Evolutionary conservation across 92 coral and sea anemone species (phyloP).

Genomic region (Porites evermanni): DNA sequence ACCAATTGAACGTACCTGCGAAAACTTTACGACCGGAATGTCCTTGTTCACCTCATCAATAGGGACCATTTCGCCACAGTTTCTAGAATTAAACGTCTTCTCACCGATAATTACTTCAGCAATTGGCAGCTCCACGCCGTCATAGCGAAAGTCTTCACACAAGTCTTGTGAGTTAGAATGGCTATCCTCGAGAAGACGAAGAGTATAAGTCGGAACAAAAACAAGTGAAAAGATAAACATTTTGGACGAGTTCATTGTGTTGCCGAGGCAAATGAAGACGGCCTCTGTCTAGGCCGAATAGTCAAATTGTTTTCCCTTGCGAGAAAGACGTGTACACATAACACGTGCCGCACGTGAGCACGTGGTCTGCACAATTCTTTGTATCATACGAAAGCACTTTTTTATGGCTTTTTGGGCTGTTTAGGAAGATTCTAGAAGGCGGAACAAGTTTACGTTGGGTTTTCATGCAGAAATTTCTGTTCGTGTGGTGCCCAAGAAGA

Average conservation of each 20-base stretch:
- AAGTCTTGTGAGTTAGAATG: neutral
- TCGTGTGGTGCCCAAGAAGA: too few relatives aligned
- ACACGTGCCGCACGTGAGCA: too few relatives aligned
- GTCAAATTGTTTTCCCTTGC: neutral
- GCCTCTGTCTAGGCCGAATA: neutral
- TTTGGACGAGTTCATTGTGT: neutral
- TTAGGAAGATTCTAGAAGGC: too few relatives aligned
- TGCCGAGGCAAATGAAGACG: neutral
- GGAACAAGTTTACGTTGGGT: too few relatives aligned
- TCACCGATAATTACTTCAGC: constrained; percentile 30
- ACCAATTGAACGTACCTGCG: constrained; percentile 2
- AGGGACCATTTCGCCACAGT: constrained; percentile 32
- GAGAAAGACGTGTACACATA: too few relatives aligned
- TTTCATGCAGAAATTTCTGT: too few relatives aligned
- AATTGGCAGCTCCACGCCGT: constrained; percentile 6
- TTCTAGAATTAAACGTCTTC: constrained; percentile 6
- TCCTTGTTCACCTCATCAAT: constrained; percentile 28
- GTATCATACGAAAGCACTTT: too few relatives aligned
- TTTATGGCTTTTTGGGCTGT: too few relatives aligned
- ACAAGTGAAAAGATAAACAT: neutral
- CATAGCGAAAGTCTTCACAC: constrained; percentile 22
- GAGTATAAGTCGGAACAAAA: neutral
- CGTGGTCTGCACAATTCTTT: too few relatives aligned
- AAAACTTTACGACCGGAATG: constrained; percentile 34
- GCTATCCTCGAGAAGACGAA: constrained; percentile 16